phyloP scores from a whole-genome alignment of 2,888 invertebrate species.

The Microplitis deprimator region DNA sequence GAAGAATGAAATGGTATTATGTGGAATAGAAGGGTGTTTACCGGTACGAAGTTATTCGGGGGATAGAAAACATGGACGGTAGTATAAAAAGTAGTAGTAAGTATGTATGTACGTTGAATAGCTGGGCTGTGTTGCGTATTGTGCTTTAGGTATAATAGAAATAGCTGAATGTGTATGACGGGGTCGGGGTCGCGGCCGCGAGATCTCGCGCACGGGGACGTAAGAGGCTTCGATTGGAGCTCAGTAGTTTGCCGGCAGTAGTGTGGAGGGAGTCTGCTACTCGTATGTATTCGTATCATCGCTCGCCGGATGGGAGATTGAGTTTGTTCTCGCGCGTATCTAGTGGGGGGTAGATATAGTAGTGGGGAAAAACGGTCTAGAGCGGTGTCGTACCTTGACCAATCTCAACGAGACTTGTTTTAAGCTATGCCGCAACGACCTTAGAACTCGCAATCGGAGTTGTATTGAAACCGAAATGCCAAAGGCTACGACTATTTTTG shows the following conservation, averaged over 20 bases:
- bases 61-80: too few relatives aligned
- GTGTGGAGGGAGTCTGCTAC: background rate
- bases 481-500: slow-evolving; percentile 35
- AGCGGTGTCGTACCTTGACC: slow-evolving; percentile 68
- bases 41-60: too few relatives aligned
- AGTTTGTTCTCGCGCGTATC: background rate
- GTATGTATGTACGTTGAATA: background rate
- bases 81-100: too few relatives aligned
- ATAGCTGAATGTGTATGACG: slow-evolving; percentile 28
- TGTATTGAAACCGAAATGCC: slow-evolving; percentile 41
- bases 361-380: slow-evolving; percentile 58
- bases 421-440: slow-evolving; percentile 68
- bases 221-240: too few relatives aligned
- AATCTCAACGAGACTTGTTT: slow-evolving; percentile 70
- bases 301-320: background rate
- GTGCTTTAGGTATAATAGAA: background rate
- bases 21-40: too few relatives aligned
- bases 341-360: slow-evolving; percentile 37
- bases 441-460: slow-evolving; percentile 61
- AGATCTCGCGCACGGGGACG: background rate
- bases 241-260: background rate
- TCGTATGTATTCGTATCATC: slow-evolving; percentile 37
- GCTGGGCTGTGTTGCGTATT: slow-evolving; percentile 37
- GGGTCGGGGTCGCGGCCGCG: slow-evolving; percentile 42
- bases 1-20: too few relatives aligned